Conservation (phyloP, 2,797 vertebrate species). For the Pipistrellus nathusii region DNA sequence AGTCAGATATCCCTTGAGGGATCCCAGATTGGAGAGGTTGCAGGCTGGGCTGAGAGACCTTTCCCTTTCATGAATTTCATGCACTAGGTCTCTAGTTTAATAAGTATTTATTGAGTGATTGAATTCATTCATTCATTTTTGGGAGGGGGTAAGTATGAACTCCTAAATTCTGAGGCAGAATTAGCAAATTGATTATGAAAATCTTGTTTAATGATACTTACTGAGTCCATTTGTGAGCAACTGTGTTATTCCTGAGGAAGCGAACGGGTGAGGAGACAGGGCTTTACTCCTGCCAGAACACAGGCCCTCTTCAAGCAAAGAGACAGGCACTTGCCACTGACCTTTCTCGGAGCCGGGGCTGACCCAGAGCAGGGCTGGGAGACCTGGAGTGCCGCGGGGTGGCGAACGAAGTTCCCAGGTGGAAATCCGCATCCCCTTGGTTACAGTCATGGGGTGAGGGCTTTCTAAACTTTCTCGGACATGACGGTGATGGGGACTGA, state of each 20-base stretch:
- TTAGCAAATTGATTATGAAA: slow-evolving; percentile 14
- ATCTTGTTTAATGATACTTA: not conserved
- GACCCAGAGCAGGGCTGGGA: slow-evolving; percentile 61
- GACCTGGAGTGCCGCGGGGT: slow-evolving; percentile 42
- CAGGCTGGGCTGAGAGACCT: too few relatives aligned
- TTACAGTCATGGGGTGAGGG: not conserved
- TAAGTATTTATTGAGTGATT: slow-evolving; percentile 1
- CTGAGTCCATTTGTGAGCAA: not conserved
- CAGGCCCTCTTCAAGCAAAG: not conserved
- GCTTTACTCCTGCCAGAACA: not conserved
- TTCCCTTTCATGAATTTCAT: too few relatives aligned
- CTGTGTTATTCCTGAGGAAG: not conserved
- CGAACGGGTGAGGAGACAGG: not conserved
- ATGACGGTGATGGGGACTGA: slow-evolving; percentile 59
- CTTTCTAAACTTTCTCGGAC: slow-evolving; percentile 64
- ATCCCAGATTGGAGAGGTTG: too few relatives aligned
- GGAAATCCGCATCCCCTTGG: slow-evolving; percentile 30
- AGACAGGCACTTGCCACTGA: slow-evolving; percentile 18
- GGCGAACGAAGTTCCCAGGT: slow-evolving; percentile 36
- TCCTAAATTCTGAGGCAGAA: slow-evolving; percentile 28
- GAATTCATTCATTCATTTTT: slow-evolving; percentile 5
- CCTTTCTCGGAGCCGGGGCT: slow-evolving; percentile 73
- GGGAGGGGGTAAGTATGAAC: not conserved
- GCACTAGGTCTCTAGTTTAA: not conserved
- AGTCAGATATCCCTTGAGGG: too few relatives aligned